Percentiles rank a stretch among this genome's conserved stretches.
phyloP scores from a whole-genome alignment of 1,140 invertebrate genomes.

The Pogonus chalceus region DNA sequence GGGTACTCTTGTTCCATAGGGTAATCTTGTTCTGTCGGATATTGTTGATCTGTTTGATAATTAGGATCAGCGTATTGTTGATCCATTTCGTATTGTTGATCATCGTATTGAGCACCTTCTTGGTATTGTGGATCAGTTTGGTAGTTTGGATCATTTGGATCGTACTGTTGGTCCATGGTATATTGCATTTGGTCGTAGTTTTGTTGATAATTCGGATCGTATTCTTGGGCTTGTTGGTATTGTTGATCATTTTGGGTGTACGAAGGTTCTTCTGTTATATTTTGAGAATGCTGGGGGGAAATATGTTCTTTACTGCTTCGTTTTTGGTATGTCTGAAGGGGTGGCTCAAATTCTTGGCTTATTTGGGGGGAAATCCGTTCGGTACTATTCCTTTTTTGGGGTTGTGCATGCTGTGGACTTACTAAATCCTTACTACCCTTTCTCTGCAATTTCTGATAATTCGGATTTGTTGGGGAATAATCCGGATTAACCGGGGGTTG shows the following conservation, averaged over 20 bases:
- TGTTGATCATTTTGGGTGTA: background rate
- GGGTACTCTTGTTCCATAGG: background rate
- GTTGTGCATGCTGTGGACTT: too few relatives aligned
- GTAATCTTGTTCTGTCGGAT: constrained; percentile 18
- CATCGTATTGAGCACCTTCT: constrained; percentile 9
- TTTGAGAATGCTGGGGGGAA: too few relatives aligned
- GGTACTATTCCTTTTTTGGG: too few relatives aligned
- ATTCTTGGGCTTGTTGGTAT: background rate
- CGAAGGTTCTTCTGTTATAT: background rate
- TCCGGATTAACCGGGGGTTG: background rate
- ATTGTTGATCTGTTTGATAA: constrained; percentile 16
- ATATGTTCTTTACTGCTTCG: background rate
- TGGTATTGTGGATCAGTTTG: background rate
- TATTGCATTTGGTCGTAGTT: background rate
- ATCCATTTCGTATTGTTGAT: constrained; percentile 25
- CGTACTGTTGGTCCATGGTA: background rate
- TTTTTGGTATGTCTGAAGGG: background rate
- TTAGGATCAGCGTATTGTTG: constrained; percentile 19
- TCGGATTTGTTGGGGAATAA: background rate
- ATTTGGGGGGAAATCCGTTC: too few relatives aligned
- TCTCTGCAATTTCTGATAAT: background rate
- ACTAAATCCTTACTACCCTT: too few relatives aligned
- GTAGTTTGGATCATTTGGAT: too few relatives aligned
- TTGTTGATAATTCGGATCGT: background rate
- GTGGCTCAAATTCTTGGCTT: too few relatives aligned